Base-by-base conservation (phyloP, 2,113 vertebrate species). In the Beaufortia kweichowensis region DNA sequence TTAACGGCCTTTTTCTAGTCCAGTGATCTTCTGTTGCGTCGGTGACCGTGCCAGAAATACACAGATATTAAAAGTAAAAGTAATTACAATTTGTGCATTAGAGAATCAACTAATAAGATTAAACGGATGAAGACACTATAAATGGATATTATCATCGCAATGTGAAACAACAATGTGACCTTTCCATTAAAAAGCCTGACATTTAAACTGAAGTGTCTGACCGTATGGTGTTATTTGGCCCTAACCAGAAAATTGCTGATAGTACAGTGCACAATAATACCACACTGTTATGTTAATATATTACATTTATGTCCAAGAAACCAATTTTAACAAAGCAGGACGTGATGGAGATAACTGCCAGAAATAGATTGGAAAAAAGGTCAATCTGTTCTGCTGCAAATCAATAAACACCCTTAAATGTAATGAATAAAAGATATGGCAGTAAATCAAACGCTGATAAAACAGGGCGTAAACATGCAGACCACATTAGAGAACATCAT, bases 201-300 rank as follows among this genome's bases (percentile, higher is more conserved):
- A 72, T 72, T 72, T 59, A 72, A 43, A 6, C 12, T 26, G 7
- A 43, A 72, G 53, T 72, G 53, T 12, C 8, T 12, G 23, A 17
- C 31, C 69, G 59, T 72, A 72, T 72, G 69, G 55, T 72, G 55
- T 72, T 59, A 41, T 55, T 48, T 17, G 14, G 24, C n/a, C 48
- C 29, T 1, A 55, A 39, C 2, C 43, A 17, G 43, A 17, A 17
- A 21, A 53, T 17, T 46, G 39, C 39, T n/a, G 14, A 68, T 50
- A 31, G 28, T 31, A 14, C 46, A 31, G 28, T 31, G 3, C 46
- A 11, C 39, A 6, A 14, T 46, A 28, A 35, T 8, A 2, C 19
- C 6, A 6, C 12, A 64, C 11, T 24, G n/a, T 64, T 64, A 6
- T 0, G 11, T 2, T 29, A 15, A 65, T 15, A 41, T 3, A 3